Conservation (phyloP, 2,888 invertebrate genomes). For the Andrena dorsata region DNA sequence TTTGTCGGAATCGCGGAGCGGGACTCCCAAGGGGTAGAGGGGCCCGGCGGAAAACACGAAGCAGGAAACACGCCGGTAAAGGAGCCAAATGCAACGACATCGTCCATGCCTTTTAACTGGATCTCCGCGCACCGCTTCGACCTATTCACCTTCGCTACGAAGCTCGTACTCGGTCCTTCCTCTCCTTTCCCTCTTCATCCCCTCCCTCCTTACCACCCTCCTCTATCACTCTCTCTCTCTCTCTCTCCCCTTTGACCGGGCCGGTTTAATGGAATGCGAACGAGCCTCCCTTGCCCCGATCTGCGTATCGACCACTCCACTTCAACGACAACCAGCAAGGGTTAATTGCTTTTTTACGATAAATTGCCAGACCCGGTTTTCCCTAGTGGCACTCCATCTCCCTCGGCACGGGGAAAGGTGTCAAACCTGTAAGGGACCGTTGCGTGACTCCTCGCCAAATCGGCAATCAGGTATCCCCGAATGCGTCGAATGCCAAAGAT, state of each 20-base stretch:
- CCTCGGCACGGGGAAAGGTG: not conserved
- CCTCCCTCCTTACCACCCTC: too few relatives aligned
- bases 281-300: constrained; percentile 16
- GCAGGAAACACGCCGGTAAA: constrained; percentile 44
- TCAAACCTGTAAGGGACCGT: not conserved
- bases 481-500: not conserved
- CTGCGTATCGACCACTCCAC: constrained; percentile 35
- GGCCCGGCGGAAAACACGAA: constrained; percentile 41
- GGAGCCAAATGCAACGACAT: constrained; percentile 51
- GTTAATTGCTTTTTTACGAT: constrained; percentile 32
- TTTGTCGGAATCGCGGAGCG: constrained; percentile 51
- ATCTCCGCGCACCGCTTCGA: constrained; percentile 19
- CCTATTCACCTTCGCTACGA: constrained; percentile 16
- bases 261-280: constrained; percentile 46
- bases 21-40: constrained; percentile 19
- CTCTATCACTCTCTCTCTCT: not conserved
- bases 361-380: not conserved
- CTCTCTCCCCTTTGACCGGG: constrained; percentile 1
- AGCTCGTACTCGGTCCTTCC: constrained; percentile 23
- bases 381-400: not conserved
- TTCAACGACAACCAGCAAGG: not conserved
- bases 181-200: not conserved
- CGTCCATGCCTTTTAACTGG: constrained; percentile 54
- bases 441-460: not conserved
- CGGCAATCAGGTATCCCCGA: not conserved